These are phyloP conservation scores for Procapra przewalskii DNA, from an alignment of 2,113 vertebrate genomes.

Conservation along the genomic window DNA sequence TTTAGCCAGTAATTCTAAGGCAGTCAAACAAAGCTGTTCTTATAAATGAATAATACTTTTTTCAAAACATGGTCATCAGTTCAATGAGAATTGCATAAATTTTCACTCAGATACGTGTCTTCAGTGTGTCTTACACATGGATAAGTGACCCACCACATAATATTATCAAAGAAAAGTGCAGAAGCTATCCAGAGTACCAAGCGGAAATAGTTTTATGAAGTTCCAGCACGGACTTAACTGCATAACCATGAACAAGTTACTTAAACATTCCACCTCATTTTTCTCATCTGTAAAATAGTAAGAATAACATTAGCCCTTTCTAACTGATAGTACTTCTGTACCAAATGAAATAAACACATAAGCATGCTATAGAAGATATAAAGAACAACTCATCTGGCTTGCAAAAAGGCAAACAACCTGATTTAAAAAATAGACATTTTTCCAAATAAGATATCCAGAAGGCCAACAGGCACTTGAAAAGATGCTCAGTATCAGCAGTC, in stretches of 20 bases:
- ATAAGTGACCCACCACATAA: neutral
- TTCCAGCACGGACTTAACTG: neutral
- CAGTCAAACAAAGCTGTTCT: neutral
- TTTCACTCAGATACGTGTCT: neutral
- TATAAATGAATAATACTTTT: neutral
- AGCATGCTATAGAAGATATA: neutral
- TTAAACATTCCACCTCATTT: neutral
- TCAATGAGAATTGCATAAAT: neutral
- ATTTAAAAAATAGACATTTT: neutral
- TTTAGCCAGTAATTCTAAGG: neutral
- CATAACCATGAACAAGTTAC: neutral
- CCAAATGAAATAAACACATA: neutral
- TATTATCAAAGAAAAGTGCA: neutral
- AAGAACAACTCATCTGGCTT: neutral
- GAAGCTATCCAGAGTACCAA: neutral
- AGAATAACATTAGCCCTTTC: neutral
- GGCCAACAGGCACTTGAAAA: neutral
- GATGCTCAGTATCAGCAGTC: neutral
- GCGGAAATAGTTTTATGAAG: neutral
- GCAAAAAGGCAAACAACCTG: neutral
- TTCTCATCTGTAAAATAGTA: neutral
- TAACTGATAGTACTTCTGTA: neutral
- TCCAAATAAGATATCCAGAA: neutral
- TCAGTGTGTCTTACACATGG: neutral
- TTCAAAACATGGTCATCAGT: neutral